phyloP scores from a whole-genome alignment of 2,113 vertebrate genomes.

The Eulacestoma nigropectus region DNA sequence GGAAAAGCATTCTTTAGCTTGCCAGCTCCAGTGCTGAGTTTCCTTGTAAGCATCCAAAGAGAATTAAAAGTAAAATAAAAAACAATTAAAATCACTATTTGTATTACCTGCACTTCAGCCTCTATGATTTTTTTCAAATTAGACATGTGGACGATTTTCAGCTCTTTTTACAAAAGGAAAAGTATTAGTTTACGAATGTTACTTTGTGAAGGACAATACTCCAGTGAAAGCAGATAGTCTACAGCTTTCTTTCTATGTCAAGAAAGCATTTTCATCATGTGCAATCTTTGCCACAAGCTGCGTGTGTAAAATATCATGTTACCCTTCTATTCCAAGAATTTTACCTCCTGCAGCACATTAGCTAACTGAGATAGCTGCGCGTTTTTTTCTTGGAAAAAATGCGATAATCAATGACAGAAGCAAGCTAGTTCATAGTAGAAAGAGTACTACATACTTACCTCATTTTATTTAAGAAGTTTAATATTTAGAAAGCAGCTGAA shows the following conservation, averaged over 20 bases:
- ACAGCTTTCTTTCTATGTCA: not conserved
- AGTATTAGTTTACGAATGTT: not conserved
- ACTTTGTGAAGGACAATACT: not conserved
- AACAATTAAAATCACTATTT: not conserved
- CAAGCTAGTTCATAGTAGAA: not conserved
- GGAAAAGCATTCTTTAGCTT: not conserved
- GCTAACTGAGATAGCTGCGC: not conserved
- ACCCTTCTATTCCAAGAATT: not conserved
- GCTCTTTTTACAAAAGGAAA: not conserved
- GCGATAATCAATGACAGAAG: not conserved
- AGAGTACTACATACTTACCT: not conserved
- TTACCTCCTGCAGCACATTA: not conserved
- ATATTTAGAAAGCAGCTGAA: not conserved
- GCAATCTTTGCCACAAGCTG: not conserved
- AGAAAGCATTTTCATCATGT: not conserved
- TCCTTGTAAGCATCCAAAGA: not conserved
- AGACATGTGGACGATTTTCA: accelerated
- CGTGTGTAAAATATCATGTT: not conserved
- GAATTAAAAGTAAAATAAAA: not conserved
- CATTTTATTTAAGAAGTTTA: not conserved
- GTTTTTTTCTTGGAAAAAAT: not conserved
- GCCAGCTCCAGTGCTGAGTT: not conserved
- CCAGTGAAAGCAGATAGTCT: not conserved
- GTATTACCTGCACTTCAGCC: not conserved
- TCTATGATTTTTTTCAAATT: not conserved